A percentile compares a stretch with the other conserved stretches of the same genome.
phyloP scores from a whole-genome alignment of 2,113 vertebrate species.

The Ancistrus triradiatus region DNA sequence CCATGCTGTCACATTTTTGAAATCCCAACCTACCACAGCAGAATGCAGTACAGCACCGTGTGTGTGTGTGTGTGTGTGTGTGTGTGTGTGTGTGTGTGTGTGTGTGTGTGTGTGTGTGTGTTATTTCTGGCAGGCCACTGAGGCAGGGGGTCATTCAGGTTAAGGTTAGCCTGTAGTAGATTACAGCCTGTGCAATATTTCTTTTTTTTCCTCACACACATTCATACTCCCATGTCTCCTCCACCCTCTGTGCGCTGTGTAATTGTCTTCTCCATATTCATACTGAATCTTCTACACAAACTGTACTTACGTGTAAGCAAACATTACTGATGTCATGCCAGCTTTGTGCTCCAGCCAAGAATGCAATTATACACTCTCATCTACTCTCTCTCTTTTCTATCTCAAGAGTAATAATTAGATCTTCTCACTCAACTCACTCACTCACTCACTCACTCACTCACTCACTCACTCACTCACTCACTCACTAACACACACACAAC shows the following conservation, averaged over 20 bases:
- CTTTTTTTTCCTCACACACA: neutral
- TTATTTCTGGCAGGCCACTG: constrained; percentile 1
- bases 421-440: no score
- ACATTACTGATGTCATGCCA: neutral
- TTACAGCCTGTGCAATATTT: neutral
- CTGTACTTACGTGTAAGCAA: neutral
- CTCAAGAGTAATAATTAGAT: no score
- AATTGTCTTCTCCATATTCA: neutral
- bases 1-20: neutral
- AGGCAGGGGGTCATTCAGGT: neutral
- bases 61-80: neutral
- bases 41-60: no score
- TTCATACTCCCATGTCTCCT: neutral
- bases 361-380: neutral
- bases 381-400: no score
- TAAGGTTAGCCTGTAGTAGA: neutral
- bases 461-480: no score
- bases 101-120: neutral
- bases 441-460: no score
- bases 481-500: no score
- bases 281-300: neutral
- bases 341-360: neutral
- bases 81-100: neutral
- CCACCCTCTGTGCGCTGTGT: constrained; percentile 1
- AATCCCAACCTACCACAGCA: neutral